Evolutionary conservation across 2,888 invertebrate genomes (phyloP), one percentile per base, ranked within the genome.

Genomic region (Aquatica leii): DNA sequence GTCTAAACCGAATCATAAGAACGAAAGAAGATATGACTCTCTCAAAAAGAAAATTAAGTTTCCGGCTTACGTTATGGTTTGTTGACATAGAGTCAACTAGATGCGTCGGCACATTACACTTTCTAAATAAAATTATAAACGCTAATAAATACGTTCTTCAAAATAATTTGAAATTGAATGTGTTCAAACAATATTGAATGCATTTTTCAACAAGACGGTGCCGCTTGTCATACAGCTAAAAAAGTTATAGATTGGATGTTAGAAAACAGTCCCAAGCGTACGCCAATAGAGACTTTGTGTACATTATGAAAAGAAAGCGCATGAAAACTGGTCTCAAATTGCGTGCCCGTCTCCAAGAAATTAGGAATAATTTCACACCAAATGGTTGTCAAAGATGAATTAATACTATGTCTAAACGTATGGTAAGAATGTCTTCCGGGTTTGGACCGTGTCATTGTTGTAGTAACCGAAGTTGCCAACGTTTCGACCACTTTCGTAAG

Each of bases 201-300:
- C 18, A 20, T 48, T 11, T 48, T 48, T 20, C 3, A 48, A 48
- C 48, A 48, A 48, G 48, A 48, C 18, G 24, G 48, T 48, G 20
- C 48, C 17, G 24, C 48, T 48, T 48, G 20, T 20, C 41, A 41
- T 41, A 48, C 48, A 12, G 12, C 20, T 48, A 48, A 48, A 48
- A 48, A 48, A 24, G 12, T 48, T 18, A 48, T 11, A 15, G 48
- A 18, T 48, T 48, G 17, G 48, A 48, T 48, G 24, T 24, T 11
- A 21, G 48, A 48, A 18, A 48, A 6, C 48, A 24, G n/a, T 17
- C 48, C 24, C 17, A 18, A 48, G 17, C 20, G 17, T 2, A 18
- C 1, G 48, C 48, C 24, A 12, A 15, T 48, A n/a, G 48, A 20
- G 18, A 46, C 14, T 15, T 17, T 46, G 18, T 17, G 24, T 1